These are phyloP conservation scores for Leucopternis melanops DNA, from an alignment of 2,113 vertebrate genomes.

Conservation along the genomic window DNA sequence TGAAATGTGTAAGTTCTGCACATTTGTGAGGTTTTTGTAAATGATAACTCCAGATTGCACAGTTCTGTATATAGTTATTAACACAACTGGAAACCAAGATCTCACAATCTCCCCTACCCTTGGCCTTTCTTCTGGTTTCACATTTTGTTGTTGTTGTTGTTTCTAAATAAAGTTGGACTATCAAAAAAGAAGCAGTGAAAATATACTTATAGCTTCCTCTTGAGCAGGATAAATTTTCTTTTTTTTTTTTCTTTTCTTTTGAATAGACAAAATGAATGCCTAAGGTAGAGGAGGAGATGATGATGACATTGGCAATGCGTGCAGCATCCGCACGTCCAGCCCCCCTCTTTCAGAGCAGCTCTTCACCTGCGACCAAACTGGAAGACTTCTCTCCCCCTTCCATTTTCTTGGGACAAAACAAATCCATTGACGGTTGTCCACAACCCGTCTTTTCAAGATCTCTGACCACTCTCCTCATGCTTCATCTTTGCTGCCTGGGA, in stretches of 20 bases:
- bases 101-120: background rate
- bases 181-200: background rate
- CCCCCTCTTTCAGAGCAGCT: background rate
- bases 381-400: background rate
- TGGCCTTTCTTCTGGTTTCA: background rate
- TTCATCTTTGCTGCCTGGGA: background rate
- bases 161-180: background rate
- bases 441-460: background rate
- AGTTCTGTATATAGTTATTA: background rate
- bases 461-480: background rate
- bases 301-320: rapidly evolving
- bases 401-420: background rate
- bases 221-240: background rate
- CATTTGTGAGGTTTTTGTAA: background rate
- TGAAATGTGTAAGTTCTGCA: background rate
- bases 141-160: background rate
- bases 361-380: background rate
- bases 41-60: background rate
- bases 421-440: background rate
- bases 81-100: background rate
- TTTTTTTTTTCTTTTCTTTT: background rate
- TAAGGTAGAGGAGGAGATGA: background rate
- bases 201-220: background rate
- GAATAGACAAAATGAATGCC: background rate
- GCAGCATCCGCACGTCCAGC: rapidly evolving